Percentiles rank a stretch among this genome's conserved stretches.
These are phyloP conservation scores for Linnaemya tessellans DNA, from an alignment of 2,888 invertebrate species.

Conservation along the genomic window DNA sequence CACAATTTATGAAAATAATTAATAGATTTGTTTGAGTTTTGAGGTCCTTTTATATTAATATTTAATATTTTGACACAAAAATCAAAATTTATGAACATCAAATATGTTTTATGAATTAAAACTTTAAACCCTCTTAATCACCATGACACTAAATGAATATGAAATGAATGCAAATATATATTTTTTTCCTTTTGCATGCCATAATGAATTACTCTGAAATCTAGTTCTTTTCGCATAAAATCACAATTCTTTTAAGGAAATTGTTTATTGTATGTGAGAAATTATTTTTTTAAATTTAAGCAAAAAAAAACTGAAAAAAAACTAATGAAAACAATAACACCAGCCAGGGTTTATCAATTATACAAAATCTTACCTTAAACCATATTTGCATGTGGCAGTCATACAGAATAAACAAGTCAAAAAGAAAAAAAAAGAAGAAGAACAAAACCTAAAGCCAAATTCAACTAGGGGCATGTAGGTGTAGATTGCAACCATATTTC, in stretches of 20 bases:
- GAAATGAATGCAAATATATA: constrained; percentile 1
- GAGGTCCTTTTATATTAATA: no score
- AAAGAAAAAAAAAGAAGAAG: not conserved
- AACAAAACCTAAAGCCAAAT: not conserved
- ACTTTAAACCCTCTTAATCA: not conserved
- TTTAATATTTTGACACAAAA: no score
- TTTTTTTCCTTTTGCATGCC: not conserved
- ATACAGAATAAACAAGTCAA: constrained; percentile 16
- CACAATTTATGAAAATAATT: no score
- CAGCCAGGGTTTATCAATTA: constrained; percentile 56
- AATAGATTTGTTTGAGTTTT: no score
- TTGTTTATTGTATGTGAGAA: not conserved
- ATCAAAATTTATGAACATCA: no score
- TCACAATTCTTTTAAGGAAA: constrained; percentile 33
- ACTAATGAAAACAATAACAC: constrained; percentile 27
- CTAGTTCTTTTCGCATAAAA: constrained; percentile 52
- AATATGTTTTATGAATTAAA: no score
- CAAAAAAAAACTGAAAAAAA: constrained; percentile 19
- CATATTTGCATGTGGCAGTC: constrained; percentile 68
- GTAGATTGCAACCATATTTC: constrained; percentile 66
- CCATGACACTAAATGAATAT: not conserved
- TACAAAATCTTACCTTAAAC: constrained; percentile 57
- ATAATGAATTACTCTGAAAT: constrained; percentile 56
- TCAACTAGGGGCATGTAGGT: constrained; percentile 33
- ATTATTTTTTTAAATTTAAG: not conserved